Conservation (phyloP, 2,888 invertebrate species). For the Pantelozetes paolii region DNA sequence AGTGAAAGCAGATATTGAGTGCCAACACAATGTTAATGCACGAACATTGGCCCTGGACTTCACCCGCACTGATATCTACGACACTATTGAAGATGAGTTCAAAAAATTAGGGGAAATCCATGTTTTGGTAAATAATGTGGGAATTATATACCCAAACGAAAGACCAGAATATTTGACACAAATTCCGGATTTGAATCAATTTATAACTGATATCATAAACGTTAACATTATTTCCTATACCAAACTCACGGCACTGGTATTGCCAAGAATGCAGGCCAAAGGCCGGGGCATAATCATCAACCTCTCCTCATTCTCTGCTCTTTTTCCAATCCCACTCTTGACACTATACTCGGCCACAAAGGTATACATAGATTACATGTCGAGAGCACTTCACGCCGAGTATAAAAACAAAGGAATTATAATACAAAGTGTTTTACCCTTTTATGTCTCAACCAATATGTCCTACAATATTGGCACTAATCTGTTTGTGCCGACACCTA, state of each 20-base stretch:
- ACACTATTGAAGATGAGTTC: constrained; percentile 35
- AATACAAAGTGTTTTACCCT: constrained; percentile 52
- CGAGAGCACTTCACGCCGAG: constrained; percentile 52
- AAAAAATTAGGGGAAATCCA: constrained; percentile 34
- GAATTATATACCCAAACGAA: constrained; percentile 69
- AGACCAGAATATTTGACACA: constrained; percentile 71
- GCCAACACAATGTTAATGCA: constrained; percentile 22
- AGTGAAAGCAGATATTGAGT: constrained; percentile 51
- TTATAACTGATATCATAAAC: constrained; percentile 73
- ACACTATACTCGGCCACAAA: constrained; percentile 84
- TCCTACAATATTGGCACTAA: constrained; percentile 48
- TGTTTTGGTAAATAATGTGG: constrained; percentile 69
- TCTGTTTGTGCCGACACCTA: constrained; percentile 51
- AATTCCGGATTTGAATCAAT: constrained; percentile 59
- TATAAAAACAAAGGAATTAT: constrained; percentile 52
- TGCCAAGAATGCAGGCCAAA: constrained; percentile 67
- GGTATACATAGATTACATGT: constrained; percentile 55
- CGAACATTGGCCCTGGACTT: constrained; percentile 39
- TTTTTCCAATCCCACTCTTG: constrained; percentile 79
- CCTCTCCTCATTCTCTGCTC: constrained; percentile 82
- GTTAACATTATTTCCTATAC: constrained; percentile 82
- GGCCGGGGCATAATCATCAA: constrained; percentile 79
- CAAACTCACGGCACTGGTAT: constrained; percentile 70
- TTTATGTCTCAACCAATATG: constrained; percentile 55
- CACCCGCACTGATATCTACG: constrained; percentile 38